These are phyloP conservation scores for Umimayanthus chanpuru DNA, from an alignment of 92 coral and sea anemone species.

Conservation along the genomic window DNA sequence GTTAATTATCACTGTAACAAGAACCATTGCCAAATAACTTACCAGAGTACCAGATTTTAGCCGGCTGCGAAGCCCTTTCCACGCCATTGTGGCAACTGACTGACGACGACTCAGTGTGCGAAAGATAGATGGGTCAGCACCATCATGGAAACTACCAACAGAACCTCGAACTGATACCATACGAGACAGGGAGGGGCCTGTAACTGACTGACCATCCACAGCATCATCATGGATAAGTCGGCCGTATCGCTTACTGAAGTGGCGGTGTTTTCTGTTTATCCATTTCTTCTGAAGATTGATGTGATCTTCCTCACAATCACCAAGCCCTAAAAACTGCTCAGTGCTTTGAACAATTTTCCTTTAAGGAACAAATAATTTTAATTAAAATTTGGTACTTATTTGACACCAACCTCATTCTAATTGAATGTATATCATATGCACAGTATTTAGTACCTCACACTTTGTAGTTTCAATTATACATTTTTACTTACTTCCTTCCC, in stretches of 20 bases:
- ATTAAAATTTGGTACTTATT: background rate
- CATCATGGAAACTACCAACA: slow-evolving; percentile 36
- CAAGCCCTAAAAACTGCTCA: slow-evolving; percentile 91
- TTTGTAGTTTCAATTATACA: too few relatives aligned
- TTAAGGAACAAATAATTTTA: slow-evolving; percentile 20
- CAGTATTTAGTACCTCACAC: too few relatives aligned
- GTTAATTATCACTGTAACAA: too few relatives aligned
- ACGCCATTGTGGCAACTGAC: slow-evolving; percentile 96
- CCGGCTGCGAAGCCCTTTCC: slow-evolving; percentile 80
- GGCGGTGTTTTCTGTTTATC: slow-evolving; percentile 82
- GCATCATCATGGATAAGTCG: slow-evolving; percentile 68
- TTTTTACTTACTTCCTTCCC: too few relatives aligned
- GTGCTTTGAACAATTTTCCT: slow-evolving; percentile 95
- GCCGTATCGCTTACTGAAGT: slow-evolving; percentile 90
- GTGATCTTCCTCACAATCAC: slow-evolving; percentile 87
- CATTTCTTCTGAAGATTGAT: slow-evolving; percentile 77
- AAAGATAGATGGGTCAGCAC: slow-evolving; percentile 70
- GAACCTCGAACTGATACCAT: slow-evolving; percentile 26
- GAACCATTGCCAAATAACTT: slow-evolving; percentile 18
- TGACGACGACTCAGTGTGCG: slow-evolving; percentile 87
- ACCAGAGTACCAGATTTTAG: slow-evolving; percentile 58
- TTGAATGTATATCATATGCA: too few relatives aligned
- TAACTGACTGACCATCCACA: slow-evolving; percentile 55
- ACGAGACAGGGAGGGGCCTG: slow-evolving; percentile 28
- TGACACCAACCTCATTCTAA: too few relatives aligned